Evolutionary conservation across 1,140 invertebrate genomes (phyloP), one percentile per base, ranked within the genome.

Genomic region (Drosophila seguyi): DNA sequence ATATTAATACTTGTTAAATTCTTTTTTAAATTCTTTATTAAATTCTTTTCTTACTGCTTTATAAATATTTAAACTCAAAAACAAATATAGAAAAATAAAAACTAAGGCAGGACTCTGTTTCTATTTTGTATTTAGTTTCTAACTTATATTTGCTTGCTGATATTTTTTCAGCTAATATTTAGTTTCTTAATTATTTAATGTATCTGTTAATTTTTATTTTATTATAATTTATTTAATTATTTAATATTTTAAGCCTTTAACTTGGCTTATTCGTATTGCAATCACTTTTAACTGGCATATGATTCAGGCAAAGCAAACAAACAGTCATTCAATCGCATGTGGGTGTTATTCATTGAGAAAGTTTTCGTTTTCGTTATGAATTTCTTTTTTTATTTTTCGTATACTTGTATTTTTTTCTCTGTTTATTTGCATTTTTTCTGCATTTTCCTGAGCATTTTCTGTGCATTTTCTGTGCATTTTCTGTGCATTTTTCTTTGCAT

Each of bases 311-410:
- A 31, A 31, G 4, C 47, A 31, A 47, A 57, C 41, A 58, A 53
- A 77, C 55, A 76, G 42, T 55, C 73, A 59, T 59, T 57, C 42
- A 48, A 75, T 68, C 55, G 76, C 57, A 76, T 60, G 60, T 73
- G 56, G 44, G 57, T 80, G 66, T 48, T 61, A 69, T 75, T 67
- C 81, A 81, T 85, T 85, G 82, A 81, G 78, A 85, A 85, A 85
- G 81, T 87, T 86, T 34, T 72, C 34, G 55, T 45, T 20, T 60
- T 79, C 58, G 59, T 58, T 72, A 59, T 72, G 66, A 29, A 50
- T 72, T 72, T 71, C 68, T 71, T 60, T 73, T 36, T 25, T 8
- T n/a, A n/a, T 5, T 8, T 10, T 36, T 22, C 39, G 2, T 20
- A 6, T 53, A 36, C 47, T 45, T 36, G 11, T 47, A n/a, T n/a